Conservation (phyloP, 1,140 invertebrate species). For the Drosophila albomicans region DNA sequence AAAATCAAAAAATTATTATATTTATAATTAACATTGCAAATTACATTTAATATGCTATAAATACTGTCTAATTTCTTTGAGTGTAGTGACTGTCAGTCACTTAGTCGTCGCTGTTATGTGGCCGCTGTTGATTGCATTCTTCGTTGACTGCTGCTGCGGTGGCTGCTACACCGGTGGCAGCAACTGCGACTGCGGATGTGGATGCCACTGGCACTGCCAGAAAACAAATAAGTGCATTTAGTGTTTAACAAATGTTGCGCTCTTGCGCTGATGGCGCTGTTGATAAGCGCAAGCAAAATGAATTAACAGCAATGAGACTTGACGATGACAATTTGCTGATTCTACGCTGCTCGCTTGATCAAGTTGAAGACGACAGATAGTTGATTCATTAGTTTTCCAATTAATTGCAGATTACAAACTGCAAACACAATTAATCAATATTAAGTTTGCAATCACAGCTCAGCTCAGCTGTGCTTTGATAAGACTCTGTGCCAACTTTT, state of each 20-base stretch:
- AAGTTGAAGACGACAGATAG: constrained; percentile 14
- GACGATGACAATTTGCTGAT: constrained; percentile 61
- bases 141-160: constrained; percentile 19
- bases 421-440: constrained; percentile 9
- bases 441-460: background rate
- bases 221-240: constrained; percentile 84
- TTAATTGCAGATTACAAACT: constrained; percentile 30
- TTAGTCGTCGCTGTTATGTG: constrained; percentile 65
- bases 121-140: constrained; percentile 76
- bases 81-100: constrained; percentile 69
- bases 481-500: background rate
- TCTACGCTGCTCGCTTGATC: constrained; percentile 5
- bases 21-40: too few species aligned
- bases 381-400: constrained; percentile 36
- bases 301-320: constrained; percentile 68
- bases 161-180: constrained; percentile 15
- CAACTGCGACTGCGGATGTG: constrained; percentile 36
- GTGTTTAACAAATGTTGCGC: constrained; percentile 83
- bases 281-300: constrained; percentile 75
- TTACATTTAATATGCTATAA: too few species aligned
- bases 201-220: constrained; percentile 44
- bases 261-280: constrained; percentile 79
- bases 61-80: background rate
- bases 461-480: background rate
- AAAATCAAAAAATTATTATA: too few species aligned